phyloP scores from a whole-genome alignment of 2,888 invertebrate species.

The Chrysina gloriosa region DNA sequence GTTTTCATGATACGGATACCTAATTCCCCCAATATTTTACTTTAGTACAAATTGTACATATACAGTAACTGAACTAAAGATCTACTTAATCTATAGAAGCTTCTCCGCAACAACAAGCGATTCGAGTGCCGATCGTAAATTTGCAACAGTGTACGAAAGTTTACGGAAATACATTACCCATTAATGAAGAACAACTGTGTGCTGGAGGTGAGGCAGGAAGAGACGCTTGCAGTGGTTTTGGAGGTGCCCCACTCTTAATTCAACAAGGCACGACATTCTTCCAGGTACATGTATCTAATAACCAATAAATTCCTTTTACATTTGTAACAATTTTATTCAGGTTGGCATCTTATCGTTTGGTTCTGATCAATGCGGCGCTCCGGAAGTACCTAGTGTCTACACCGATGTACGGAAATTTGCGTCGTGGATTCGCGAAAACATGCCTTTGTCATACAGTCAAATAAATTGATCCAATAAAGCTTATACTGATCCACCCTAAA shows the following conservation, averaged over 20 bases:
- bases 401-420: constrained; percentile 80
- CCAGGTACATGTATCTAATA: constrained; percentile 71
- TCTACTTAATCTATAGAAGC: constrained; percentile 50
- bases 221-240: constrained; percentile 84
- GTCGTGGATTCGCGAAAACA: constrained; percentile 81
- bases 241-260: constrained; percentile 79
- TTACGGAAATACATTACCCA: constrained; percentile 75
- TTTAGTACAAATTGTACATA: too few relatives aligned
- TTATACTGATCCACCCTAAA: too few relatives aligned
- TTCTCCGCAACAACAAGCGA: constrained; percentile 67
- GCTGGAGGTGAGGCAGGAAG: constrained; percentile 80
- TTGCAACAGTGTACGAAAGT: constrained; percentile 75
- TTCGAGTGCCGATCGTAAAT: constrained; percentile 76
- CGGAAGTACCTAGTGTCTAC: constrained; percentile 81
- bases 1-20: too few relatives aligned
- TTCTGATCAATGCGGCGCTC: constrained; percentile 80
- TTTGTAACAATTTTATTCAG: constrained; percentile 61
- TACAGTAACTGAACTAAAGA: too few relatives aligned
- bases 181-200: constrained; percentile 74
- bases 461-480: constrained; percentile 38
- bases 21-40: too few relatives aligned
- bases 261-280: constrained; percentile 72
- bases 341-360: constrained; percentile 85
- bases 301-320: background rate
- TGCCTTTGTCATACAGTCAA: constrained; percentile 64